A percentile compares a stretch with the other conserved stretches of the same genome.
Evolutionary conservation across 2,113 vertebrate genomes (phyloP).

Genomic region (Bambusicola thoracicus): DNA sequence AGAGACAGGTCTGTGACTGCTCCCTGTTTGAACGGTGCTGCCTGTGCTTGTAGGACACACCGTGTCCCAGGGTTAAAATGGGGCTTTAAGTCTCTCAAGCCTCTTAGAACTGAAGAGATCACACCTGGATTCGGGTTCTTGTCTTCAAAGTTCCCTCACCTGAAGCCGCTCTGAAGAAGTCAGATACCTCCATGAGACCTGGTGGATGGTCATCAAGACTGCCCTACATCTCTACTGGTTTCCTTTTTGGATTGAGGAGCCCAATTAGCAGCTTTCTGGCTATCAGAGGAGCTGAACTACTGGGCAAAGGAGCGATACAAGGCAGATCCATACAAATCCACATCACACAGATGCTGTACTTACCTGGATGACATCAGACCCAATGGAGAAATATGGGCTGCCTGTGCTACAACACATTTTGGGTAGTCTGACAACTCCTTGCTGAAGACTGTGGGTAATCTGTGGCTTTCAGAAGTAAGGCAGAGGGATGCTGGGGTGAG

Average conservation of each 20-base stretch:
- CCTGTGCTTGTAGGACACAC: background rate
- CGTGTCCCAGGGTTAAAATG: background rate
- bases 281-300: background rate
- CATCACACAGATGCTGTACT: background rate
- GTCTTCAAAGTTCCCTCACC: background rate
- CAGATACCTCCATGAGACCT: accelerated
- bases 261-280: background rate
- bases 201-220: background rate
- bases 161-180: background rate
- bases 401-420: background rate
- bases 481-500: background rate
- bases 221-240: accelerated
- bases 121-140: background rate
- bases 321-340: background rate
- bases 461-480: background rate
- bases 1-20: background rate
- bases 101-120: background rate
- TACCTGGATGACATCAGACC: background rate
- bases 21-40: background rate
- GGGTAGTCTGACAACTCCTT: background rate
- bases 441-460: background rate
- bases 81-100: background rate
- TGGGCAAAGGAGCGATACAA: background rate
- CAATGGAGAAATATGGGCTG: background rate
- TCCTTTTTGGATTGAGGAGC: background rate